These are phyloP conservation scores for Manacus vitellinus DNA, from an alignment of 2,113 vertebrate genomes.

Conservation along the genomic window DNA sequence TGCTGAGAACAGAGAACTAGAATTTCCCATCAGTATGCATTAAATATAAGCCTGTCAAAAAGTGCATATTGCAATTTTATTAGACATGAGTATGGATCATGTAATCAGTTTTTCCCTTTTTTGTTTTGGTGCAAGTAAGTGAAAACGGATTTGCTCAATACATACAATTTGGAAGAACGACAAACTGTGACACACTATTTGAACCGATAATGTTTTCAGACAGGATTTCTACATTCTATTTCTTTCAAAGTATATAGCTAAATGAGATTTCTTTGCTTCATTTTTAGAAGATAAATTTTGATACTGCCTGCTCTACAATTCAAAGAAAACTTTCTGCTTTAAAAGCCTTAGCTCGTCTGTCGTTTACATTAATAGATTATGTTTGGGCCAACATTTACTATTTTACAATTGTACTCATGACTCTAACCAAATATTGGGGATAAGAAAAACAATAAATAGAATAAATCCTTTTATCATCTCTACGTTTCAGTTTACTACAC, in stretches of 20 bases:
- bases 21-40: conserved; percentile 63
- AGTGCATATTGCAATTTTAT: conserved; percentile 56
- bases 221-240: conserved; percentile 16
- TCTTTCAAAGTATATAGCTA: neutral
- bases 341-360: neutral
- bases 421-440: neutral
- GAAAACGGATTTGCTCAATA: conserved; percentile 65
- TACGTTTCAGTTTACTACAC: neutral
- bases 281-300: neutral
- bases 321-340: neutral
- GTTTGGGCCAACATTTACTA: neutral
- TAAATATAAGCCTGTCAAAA: conserved; percentile 70
- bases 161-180: conserved; percentile 45
- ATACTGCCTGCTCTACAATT: neutral
- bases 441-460: neutral
- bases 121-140: conserved; percentile 53
- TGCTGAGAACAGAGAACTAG: conserved; percentile 51
- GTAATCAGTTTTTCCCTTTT: conserved; percentile 63
- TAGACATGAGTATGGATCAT: conserved; percentile 59
- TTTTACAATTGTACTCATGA: neutral
- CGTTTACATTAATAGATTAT: neutral
- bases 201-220: conserved; percentile 49
- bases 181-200: conserved; percentile 2
- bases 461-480: neutral
- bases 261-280: neutral